These are phyloP conservation scores for Dryobota labecula DNA, from an alignment of 2,888 invertebrate species.

Conservation along the genomic window DNA sequence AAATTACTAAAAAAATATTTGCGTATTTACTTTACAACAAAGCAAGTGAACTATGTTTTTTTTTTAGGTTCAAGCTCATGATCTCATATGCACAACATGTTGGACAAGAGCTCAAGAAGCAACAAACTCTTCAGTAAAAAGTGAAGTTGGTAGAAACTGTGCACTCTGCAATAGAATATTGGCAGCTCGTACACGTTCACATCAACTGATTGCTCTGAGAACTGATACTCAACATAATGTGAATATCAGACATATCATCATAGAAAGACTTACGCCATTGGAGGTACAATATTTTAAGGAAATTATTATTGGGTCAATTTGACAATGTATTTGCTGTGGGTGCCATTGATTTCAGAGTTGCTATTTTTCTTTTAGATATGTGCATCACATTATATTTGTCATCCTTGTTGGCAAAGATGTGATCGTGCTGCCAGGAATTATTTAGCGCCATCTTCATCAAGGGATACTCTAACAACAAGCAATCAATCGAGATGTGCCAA, in stretches of 20 bases:
- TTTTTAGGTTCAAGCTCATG: constrained; percentile 21
- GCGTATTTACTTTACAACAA: too few species aligned
- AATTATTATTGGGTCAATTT: constrained; percentile 3
- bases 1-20: too few species aligned
- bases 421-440: too few species aligned
- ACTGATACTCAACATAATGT: constrained; percentile 26
- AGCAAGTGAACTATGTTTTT: too few species aligned
- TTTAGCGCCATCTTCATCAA: too few species aligned
- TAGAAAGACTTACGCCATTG: constrained; percentile 30
- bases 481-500: too few species aligned
- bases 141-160: constrained; percentile 12
- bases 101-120: background rate
- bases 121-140: background rate
- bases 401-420: too few species aligned
- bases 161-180: constrained; percentile 18
- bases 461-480: too few species aligned
- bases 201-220: constrained; percentile 26
- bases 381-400: too few species aligned
- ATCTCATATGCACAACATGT: constrained; percentile 20
- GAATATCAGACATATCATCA: constrained; percentile 22
- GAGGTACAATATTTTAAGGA: background rate
- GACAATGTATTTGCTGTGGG: background rate
- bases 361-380: too few species aligned
- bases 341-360: too few species aligned
- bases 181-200: constrained; percentile 17